phyloP scores from a whole-genome alignment of 1,140 invertebrate genomes.

The Drosophila nigromelanica region DNA sequence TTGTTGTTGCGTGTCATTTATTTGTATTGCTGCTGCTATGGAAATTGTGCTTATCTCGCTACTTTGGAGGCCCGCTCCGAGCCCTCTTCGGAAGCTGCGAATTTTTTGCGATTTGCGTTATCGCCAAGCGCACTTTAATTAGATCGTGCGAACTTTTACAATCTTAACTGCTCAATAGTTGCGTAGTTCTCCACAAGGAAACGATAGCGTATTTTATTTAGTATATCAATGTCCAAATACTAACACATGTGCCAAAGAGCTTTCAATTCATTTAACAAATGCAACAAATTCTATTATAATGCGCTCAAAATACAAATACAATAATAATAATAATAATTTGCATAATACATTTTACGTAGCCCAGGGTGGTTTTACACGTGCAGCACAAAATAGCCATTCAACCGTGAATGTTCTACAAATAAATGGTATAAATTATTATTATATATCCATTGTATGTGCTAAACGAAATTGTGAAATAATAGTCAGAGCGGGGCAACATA shows the following conservation, averaged over 20 bases:
- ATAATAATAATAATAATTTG: slow-evolving; percentile 46
- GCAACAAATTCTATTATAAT: slow-evolving; percentile 9
- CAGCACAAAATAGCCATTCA: slow-evolving; percentile 18
- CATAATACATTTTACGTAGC: slow-evolving; percentile 65
- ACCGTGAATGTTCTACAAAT: slow-evolving; percentile 60
- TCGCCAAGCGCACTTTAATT: slow-evolving; percentile 49
- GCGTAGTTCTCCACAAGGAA: too few relatives aligned
- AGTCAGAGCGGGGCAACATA: slow-evolving; percentile 50
- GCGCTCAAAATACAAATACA: slow-evolving; percentile 1
- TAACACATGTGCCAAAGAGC: slow-evolving; percentile 48
- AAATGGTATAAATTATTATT: slow-evolving; percentile 66
- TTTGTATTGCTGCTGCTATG: slow-evolving; percentile 11
- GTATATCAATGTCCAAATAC: slow-evolving; percentile 16
- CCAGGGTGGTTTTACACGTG: slow-evolving; percentile 32
- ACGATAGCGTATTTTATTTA: too few relatives aligned
- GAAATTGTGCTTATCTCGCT: slow-evolving; percentile 24
- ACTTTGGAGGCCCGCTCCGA: slow-evolving; percentile 2
- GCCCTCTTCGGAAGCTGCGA: slow-evolving; percentile 27
- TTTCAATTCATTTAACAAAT: slow-evolving; percentile 51
- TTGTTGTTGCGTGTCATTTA: slow-evolving; percentile 29
- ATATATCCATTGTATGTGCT: slow-evolving; percentile 8
- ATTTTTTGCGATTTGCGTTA: slow-evolving; percentile 41
- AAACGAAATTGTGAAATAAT: slow-evolving; percentile 17
- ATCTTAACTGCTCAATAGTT: slow-evolving; percentile 29
- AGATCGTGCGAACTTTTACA: slow-evolving; percentile 68